phyloP scores from a whole-genome alignment of 2,113 vertebrate species.

The Aphyosemion australe region DNA sequence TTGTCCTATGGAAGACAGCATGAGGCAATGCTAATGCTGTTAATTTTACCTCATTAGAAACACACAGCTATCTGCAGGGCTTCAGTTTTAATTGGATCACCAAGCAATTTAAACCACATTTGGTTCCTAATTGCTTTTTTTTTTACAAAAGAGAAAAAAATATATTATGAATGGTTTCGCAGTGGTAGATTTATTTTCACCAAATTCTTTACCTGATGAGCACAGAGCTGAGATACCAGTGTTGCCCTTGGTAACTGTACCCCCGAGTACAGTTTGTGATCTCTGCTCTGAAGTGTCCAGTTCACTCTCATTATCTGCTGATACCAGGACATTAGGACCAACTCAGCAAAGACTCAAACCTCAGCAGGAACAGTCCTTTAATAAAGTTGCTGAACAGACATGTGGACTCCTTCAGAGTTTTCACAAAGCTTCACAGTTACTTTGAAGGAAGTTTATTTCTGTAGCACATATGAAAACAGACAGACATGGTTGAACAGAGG shows the following conservation, averaged over 20 bases:
- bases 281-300: slow-evolving; percentile 40
- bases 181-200: slow-evolving; percentile 22
- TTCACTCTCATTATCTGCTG: slow-evolving; percentile 31
- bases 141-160: not conserved
- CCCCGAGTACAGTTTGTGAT: slow-evolving; percentile 48
- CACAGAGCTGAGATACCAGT: not conserved
- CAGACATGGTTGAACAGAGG: too few species aligned
- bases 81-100: slow-evolving; percentile 76
- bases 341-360: slow-evolving; percentile 13
- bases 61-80: slow-evolving; percentile 70
- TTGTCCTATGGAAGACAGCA: slow-evolving; percentile 39
- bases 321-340: slow-evolving; percentile 43
- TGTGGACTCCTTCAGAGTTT: slow-evolving; percentile 5
- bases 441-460: too few species aligned
- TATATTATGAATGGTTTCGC: slow-evolving; percentile 56
- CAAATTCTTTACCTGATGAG: slow-evolving; percentile 27
- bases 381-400: slow-evolving; percentile 25
- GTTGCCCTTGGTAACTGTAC: slow-evolving; percentile 53
- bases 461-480: too few species aligned
- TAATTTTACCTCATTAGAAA: slow-evolving; percentile 74
- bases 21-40: slow-evolving; percentile 59
- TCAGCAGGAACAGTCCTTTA: slow-evolving; percentile 25
- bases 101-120: slow-evolving; percentile 73
- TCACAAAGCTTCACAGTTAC: slow-evolving; percentile 4
- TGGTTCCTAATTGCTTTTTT: slow-evolving; percentile 72